Conservation (phyloP, 1,140 invertebrate species). For the Phenacoccus solenopsis region DNA sequence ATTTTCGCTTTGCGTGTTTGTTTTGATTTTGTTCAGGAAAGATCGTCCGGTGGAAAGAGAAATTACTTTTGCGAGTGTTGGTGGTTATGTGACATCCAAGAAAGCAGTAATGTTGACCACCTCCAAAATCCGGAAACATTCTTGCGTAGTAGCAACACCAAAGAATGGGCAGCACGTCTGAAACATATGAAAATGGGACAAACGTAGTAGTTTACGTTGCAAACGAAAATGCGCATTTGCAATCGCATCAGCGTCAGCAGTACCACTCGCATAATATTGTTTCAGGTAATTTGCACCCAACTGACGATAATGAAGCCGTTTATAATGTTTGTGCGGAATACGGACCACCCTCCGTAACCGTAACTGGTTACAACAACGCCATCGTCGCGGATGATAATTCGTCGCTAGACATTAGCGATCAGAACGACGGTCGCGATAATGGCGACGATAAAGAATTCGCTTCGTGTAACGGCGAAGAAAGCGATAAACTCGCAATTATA, state of each 20-base stretch:
- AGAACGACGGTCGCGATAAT: neutral
- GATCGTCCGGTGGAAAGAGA: neutral
- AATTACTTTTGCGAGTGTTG: neutral
- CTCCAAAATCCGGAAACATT: neutral
- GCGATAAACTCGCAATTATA: neutral
- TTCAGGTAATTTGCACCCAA: neutral
- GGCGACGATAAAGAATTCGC: neutral
- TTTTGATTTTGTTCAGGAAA: neutral
- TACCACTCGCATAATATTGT: constrained; percentile 3
- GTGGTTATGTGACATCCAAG: constrained; percentile 5
- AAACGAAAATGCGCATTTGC: constrained; percentile 4
- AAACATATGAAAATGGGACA: constrained; percentile 12
- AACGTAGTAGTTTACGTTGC: constrained; percentile 13
- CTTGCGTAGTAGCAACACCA: constrained; percentile 5
- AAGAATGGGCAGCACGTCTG: constrained; percentile 16
- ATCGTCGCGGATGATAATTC: neutral
- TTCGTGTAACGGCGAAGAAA: neutral
- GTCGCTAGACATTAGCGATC: neutral
- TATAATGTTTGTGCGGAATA: neutral
- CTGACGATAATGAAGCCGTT: constrained; percentile 7
- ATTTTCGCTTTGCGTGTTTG: neutral
- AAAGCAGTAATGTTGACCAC: constrained; percentile 11
- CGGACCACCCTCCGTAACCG: neutral
- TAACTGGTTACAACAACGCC: neutral
- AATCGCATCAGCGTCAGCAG: constrained; percentile 1